Conservation (phyloP, 2,113 vertebrate species). For the Enhydra lutris region DNA sequence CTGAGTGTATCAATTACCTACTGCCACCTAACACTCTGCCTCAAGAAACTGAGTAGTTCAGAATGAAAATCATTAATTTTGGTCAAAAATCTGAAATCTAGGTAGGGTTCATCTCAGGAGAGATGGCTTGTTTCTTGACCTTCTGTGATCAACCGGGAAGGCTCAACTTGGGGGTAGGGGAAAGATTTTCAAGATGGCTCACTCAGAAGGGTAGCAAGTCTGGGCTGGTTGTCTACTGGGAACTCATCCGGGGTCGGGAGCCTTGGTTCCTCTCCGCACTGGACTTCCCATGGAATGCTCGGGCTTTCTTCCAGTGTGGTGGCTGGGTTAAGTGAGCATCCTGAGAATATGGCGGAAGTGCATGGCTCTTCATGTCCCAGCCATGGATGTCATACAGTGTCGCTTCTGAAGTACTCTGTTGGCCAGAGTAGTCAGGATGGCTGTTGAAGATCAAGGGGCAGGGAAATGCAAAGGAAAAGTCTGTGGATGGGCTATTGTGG, state of each 20-base stretch:
- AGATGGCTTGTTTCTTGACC: not conserved
- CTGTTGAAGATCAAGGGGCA: not conserved
- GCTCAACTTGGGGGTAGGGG: not conserved
- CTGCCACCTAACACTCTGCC: not conserved
- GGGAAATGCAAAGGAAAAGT: not conserved
- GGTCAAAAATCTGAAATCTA: not conserved
- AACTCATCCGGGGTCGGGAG: not conserved
- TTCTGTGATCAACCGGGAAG: not conserved
- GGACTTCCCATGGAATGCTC: not conserved
- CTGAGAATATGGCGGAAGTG: not conserved
- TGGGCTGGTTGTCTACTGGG: not conserved
- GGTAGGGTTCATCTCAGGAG: not conserved
- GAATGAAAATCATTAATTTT: not conserved
- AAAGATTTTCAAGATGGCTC: not conserved
- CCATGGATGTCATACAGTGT: not conserved
- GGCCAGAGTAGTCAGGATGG: not conserved
- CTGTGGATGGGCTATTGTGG: not conserved
- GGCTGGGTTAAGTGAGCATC: not conserved
- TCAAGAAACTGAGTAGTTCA: not conserved
- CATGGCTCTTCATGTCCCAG: not conserved
- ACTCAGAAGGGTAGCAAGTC: not conserved
- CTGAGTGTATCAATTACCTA: not conserved
- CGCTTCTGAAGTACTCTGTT: not conserved
- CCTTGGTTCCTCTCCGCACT: not conserved
- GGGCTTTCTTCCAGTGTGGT: not conserved